Conservation (phyloP, 2,113 vertebrate genomes). For the Sapayoa aenigma region DNA sequence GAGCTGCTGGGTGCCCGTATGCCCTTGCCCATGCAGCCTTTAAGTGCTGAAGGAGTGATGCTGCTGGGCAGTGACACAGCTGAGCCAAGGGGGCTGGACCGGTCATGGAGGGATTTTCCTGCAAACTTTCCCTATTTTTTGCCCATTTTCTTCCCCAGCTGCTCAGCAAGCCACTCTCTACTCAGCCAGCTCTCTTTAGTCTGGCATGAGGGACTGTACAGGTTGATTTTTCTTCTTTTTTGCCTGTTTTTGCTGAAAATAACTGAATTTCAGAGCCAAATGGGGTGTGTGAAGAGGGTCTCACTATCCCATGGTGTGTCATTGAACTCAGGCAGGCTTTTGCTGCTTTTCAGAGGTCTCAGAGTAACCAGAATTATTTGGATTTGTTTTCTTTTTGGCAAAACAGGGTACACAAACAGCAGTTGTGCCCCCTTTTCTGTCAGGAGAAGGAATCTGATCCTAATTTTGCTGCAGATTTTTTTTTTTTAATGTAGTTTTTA, state of each 20-base stretch:
- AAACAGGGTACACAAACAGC: not conserved
- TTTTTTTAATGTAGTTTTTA: not conserved
- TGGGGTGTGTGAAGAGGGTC: not conserved
- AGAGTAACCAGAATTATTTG: not conserved
- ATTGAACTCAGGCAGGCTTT: fast-evolving
- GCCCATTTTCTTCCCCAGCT: not conserved
- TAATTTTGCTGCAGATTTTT: not conserved
- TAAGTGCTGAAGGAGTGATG: not conserved
- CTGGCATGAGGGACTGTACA: not conserved
- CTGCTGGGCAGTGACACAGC: not conserved
- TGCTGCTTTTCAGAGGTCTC: not conserved
- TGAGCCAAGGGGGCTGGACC: not conserved
- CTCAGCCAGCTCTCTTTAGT: not conserved
- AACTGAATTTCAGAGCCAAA: not conserved
- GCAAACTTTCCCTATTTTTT: not conserved
- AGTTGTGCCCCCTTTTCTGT: not conserved
- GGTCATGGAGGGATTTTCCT: not conserved
- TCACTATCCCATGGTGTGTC: fast-evolving
- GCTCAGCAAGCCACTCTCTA: fast-evolving
- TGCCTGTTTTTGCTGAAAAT: not conserved
- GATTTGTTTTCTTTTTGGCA: not conserved
- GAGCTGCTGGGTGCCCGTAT: not conserved
- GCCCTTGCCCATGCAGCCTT: not conserved
- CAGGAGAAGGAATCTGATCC: not conserved
- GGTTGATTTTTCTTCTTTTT: not conserved